Evolutionary conservation across 2,797 vertebrate genomes (phyloP).

Genomic region (Pyrrhura leucotis): DNA sequence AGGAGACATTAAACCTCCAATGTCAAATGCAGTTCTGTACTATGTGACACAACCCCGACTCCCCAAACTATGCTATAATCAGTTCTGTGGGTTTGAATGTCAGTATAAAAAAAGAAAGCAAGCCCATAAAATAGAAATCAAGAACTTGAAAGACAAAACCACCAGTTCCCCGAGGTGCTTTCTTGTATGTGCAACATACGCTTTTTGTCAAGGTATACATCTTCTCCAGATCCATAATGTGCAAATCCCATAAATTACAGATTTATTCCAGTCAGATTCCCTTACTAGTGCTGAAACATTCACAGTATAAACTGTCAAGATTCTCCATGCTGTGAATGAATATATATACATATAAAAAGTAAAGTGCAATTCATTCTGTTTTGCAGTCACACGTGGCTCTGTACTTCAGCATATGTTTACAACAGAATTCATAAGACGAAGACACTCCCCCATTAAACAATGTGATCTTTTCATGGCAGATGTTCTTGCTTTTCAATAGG

Average conservation of each 20-base stretch:
- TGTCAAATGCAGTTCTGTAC: not conserved
- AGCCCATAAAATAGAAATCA: not conserved
- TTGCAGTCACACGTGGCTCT: not conserved
- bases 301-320: conserved; percentile 47
- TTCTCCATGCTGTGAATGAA: not conserved
- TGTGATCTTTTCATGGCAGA: not conserved
- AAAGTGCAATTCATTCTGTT: conserved; percentile 54
- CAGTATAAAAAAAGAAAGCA: not conserved
- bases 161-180: not conserved
- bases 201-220: not conserved
- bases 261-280: conserved; percentile 31
- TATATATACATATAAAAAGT: not conserved
- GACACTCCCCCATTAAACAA: not conserved
- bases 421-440: not conserved
- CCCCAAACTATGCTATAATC: not conserved
- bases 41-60: not conserved
- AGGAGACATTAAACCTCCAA: not conserved
- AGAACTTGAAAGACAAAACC: not conserved
- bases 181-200: not conserved
- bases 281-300: conserved; percentile 31
- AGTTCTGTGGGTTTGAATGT: not conserved
- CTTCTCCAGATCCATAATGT: not conserved
- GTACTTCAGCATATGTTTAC: not conserved
- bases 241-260: not conserved
- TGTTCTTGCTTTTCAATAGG: not conserved